phyloP scores from a whole-genome alignment of 2,113 vertebrate genomes.

The Poicephalus meyeri region DNA sequence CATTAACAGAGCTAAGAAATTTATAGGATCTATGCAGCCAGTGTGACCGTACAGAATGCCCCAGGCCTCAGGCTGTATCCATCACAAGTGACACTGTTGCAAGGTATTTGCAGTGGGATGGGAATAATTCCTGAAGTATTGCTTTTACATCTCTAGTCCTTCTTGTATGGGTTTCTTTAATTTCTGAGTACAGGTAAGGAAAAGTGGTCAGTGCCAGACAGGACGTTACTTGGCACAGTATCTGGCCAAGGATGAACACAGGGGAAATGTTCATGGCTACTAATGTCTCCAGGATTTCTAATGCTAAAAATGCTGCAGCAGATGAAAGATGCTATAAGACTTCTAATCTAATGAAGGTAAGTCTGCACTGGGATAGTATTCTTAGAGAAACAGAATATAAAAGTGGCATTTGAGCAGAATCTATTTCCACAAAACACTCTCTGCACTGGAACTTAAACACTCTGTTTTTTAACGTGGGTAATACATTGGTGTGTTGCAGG shows the following conservation, averaged over 20 bases:
- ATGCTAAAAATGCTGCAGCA: background rate
- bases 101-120: background rate
- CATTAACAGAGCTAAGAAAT: background rate
- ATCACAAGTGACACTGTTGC: background rate
- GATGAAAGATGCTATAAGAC: background rate
- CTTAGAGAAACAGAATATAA: background rate
- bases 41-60: background rate
- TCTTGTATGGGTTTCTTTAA: background rate
- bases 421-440: background rate
- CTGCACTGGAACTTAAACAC: background rate
- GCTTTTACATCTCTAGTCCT: background rate
- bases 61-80: background rate
- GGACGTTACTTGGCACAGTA: background rate
- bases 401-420: background rate
- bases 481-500: constrained; percentile 34
- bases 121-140: background rate
- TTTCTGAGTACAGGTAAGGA: background rate
- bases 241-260: background rate
- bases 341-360: background rate
- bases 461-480: background rate
- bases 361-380: background rate
- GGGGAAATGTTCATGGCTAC: background rate
- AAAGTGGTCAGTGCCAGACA: background rate
- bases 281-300: background rate
- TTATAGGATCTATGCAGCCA: background rate